These are phyloP conservation scores for Amblyteles armatorius DNA, from an alignment of 2,888 invertebrate species.

Conservation along the genomic window DNA sequence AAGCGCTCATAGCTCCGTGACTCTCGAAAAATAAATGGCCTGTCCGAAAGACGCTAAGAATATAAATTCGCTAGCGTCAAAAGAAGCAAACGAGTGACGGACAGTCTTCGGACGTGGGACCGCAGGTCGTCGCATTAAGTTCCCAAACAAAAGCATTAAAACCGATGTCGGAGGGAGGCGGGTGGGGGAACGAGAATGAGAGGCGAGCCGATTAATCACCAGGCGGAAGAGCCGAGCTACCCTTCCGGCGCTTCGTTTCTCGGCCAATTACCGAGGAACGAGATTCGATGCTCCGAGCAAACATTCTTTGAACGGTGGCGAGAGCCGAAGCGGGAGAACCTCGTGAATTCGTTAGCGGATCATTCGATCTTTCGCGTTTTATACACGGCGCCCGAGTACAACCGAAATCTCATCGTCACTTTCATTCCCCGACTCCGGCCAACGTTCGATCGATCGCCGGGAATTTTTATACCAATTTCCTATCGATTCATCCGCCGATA, in stretches of 20 bases:
- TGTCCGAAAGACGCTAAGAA: background rate
- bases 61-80: slow-evolving; percentile 38
- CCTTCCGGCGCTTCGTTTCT: slow-evolving; percentile 77
- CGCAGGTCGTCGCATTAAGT: slow-evolving; percentile 47
- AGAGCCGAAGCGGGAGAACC: slow-evolving; percentile 30
- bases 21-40: slow-evolving; percentile 9
- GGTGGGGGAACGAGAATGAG: slow-evolving; percentile 66
- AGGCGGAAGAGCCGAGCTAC: slow-evolving; percentile 73
- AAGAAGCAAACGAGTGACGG: slow-evolving; percentile 56
- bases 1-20: background rate
- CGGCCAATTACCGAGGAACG: slow-evolving; percentile 77
- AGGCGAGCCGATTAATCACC: slow-evolving; percentile 77
- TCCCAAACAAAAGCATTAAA: slow-evolving; percentile 57
- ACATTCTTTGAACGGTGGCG: slow-evolving; percentile 73
- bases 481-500: slow-evolving; percentile 60
- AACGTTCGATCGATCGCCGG: slow-evolving; percentile 48
- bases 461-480: slow-evolving; percentile 53
- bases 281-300: slow-evolving; percentile 76
- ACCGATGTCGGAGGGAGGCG: slow-evolving; percentile 24
- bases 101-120: slow-evolving; percentile 43
- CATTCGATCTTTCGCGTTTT: slow-evolving; percentile 45
- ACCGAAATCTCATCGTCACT: slow-evolving; percentile 26
- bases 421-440: slow-evolving; percentile 15
- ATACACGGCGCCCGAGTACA: background rate
- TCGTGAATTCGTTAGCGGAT: slow-evolving; percentile 74